These are phyloP conservation scores for Cotesia vestalis DNA, from an alignment of 1,140 invertebrate genomes.

Conservation along the genomic window DNA sequence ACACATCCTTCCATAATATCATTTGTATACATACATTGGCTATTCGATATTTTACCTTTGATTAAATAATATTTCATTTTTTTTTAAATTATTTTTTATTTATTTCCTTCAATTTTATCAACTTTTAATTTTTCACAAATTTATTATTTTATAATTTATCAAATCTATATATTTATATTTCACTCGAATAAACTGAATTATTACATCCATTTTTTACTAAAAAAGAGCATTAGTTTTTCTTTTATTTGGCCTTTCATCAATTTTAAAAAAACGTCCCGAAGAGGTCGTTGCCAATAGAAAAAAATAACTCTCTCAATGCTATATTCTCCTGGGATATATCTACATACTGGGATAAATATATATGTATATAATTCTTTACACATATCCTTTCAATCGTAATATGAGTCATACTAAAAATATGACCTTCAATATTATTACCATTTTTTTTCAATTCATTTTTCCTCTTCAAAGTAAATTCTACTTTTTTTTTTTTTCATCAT, in stretches of 20 bases:
- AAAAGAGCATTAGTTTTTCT: conserved; percentile 8
- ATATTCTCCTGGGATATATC: conserved; percentile 13
- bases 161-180: conserved; percentile 19
- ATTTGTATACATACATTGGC: background rate
- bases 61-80: conserved; percentile 1
- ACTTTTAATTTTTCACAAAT: conserved; percentile 1
- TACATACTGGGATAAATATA: background rate
- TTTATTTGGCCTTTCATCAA: conserved; percentile 1
- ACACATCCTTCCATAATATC: too few relatives aligned
- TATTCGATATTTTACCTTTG: too few relatives aligned
- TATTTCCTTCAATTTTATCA: too few relatives aligned
- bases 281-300: background rate
- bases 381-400: background rate
- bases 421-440: too few relatives aligned
- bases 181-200: conserved; percentile 3
- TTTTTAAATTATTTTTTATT: background rate
- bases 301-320: background rate
- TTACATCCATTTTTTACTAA: background rate
- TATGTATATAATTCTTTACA: background rate
- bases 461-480: background rate
- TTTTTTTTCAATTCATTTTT: conserved; percentile 7
- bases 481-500: too few relatives aligned
- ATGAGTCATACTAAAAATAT: conserved; percentile 9
- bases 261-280: conserved; percentile 12
- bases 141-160: conserved; percentile 5